Conservation (phyloP, 2,888 invertebrate species). For the Fragum fragum region DNA sequence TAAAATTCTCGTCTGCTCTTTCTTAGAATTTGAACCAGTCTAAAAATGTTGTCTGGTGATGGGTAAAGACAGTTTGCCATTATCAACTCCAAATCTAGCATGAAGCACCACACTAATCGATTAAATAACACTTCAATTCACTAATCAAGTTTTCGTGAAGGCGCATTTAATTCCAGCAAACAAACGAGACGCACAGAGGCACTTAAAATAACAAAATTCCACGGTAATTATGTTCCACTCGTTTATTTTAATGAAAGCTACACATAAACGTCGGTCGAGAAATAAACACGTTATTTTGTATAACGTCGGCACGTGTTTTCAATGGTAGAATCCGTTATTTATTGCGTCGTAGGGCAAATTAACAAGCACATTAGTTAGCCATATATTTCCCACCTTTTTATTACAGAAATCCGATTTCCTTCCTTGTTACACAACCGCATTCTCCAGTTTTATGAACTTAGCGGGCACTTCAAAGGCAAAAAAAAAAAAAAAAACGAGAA, state of each 20-base stretch:
- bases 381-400: background rate
- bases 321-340: constrained; percentile 1
- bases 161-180: background rate
- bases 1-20: no score
- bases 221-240: background rate
- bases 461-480: no score
- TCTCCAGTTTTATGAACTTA: no score
- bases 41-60: no score
- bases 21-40: no score
- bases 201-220: background rate
- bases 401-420: background rate
- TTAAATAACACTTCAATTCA: background rate
- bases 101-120: no score
- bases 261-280: background rate
- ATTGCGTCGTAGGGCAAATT: background rate
- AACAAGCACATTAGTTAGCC: constrained; percentile 3
- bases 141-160: background rate
- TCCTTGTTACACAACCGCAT: background rate
- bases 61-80: no score
- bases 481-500: no score
- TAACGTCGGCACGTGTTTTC: background rate
- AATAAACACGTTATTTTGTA: constrained; percentile 3
- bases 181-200: background rate
- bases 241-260: background rate
- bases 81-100: no score